Percentiles rank a stretch among this genome's conserved stretches.
phyloP scores from a whole-genome alignment of 2,888 invertebrate species.

The Heptascelio sp. region DNA sequence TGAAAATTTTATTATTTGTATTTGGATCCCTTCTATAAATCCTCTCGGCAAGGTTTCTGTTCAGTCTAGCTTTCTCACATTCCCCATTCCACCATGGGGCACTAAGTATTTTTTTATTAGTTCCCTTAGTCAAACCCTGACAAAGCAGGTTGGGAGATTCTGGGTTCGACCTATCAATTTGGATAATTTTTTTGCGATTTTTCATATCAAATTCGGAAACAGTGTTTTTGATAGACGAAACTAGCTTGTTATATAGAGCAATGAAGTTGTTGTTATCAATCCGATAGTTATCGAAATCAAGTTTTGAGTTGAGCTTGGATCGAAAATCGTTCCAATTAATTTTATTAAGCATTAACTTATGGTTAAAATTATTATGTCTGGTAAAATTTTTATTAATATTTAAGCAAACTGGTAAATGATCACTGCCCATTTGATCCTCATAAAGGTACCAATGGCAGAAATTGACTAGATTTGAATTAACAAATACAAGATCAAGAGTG shows the following conservation, averaged over 20 bases:
- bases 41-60: conserved; percentile 18
- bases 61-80: conserved; percentile 4
- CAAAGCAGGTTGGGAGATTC: too few species aligned
- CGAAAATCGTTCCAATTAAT: not conserved
- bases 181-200: too few species aligned
- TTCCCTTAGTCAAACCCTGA: too few species aligned
- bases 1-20: not conserved
- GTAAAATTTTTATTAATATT: not conserved
- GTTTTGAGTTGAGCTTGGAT: too few species aligned
- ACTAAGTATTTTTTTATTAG: not conserved
- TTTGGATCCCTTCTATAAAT: conserved; percentile 2
- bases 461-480: not conserved
- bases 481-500: not conserved
- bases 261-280: not conserved
- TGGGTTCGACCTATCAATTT: too few species aligned
- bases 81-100: conserved; percentile 31
- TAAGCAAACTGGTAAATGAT: not conserved
- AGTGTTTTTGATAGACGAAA: too few species aligned
- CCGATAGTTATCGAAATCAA: too few species aligned
- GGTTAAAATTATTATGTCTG: not conserved
- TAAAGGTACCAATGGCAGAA: not conserved
- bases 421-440: not conserved
- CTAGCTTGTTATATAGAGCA: too few species aligned
- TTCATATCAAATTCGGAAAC: too few species aligned
- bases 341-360: not conserved